phyloP scores from a whole-genome alignment of 2,113 vertebrate genomes.

The Alces alces region DNA sequence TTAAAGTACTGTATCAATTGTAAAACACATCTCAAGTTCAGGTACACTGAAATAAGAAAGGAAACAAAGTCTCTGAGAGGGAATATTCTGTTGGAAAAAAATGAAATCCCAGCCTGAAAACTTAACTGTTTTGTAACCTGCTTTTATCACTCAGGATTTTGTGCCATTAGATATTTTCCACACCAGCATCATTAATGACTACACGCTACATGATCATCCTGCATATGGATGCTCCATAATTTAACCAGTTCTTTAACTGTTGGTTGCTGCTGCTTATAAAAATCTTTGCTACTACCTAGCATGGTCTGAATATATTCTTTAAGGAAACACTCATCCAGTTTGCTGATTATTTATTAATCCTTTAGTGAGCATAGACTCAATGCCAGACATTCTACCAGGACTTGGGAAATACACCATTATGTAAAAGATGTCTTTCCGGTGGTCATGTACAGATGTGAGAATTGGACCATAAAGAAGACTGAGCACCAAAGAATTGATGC shows the following conservation, averaged over 20 bases:
- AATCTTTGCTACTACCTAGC: neutral
- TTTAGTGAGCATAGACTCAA: neutral
- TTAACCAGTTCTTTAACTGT: neutral
- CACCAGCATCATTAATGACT: accelerated
- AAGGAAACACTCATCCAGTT: neutral
- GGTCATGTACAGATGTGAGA: neutral
- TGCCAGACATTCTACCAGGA: neutral
- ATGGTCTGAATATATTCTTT: neutral
- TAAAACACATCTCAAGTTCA: neutral
- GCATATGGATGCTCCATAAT: neutral
- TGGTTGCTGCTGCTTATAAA: neutral
- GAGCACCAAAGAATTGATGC: neutral
- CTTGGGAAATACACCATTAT: neutral
- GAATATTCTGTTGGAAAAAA: neutral
- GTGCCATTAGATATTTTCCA: neutral
- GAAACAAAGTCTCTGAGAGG: neutral
- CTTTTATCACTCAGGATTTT: neutral
- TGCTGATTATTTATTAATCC: neutral
- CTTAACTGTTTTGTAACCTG: neutral
- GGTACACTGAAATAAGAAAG: neutral
- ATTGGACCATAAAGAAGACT: neutral
- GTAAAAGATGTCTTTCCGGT: neutral
- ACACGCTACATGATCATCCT: too few species aligned
- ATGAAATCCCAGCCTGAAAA: neutral
- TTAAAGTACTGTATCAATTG: neutral